Evolutionary conservation across 2,888 invertebrate species (phyloP).

Genomic region (Mantis religiosa): DNA sequence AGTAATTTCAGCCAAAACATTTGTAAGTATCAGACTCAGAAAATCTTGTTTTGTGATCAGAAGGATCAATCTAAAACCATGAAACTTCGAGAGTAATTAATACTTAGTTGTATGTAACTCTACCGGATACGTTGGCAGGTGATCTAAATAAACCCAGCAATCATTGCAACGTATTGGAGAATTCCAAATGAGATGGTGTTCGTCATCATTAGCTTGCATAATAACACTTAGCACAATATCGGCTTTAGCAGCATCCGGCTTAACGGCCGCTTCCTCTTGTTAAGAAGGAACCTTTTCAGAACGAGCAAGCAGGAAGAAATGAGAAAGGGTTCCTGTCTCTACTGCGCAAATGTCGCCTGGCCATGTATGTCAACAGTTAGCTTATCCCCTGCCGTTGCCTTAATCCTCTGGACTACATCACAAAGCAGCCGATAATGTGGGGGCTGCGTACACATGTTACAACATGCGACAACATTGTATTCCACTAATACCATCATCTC

Average conservation of each 20-base stretch:
- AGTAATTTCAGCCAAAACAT: no score
- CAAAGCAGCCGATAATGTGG: slow-evolving; percentile 26
- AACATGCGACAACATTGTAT: background rate
- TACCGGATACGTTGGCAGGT: background rate
- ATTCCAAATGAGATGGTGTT: background rate
- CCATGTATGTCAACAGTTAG: background rate
- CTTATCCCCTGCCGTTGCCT: background rate
- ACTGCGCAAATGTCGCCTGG: background rate
- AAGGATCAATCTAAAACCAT: no score
- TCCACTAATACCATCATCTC: background rate
- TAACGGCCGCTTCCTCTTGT: background rate
- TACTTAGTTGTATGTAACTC: no score
- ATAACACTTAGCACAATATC: background rate
- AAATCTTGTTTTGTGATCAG: no score
- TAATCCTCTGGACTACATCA: slow-evolving; percentile 20
- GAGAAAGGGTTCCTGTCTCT: background rate
- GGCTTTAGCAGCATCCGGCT: background rate
- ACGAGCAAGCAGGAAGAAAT: background rate
- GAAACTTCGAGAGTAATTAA: no score
- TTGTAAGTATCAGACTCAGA: no score
- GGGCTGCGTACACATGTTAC: slow-evolving; percentile 11
- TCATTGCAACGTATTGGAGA: background rate
- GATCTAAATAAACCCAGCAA: background rate
- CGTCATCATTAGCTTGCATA: background rate
- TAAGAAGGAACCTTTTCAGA: background rate